A percentile compares a stretch with the other conserved stretches of the same genome.
These are phyloP conservation scores for Oxygymnocypris stewartii DNA, from an alignment of 2,113 vertebrate species.

Conservation along the genomic window DNA sequence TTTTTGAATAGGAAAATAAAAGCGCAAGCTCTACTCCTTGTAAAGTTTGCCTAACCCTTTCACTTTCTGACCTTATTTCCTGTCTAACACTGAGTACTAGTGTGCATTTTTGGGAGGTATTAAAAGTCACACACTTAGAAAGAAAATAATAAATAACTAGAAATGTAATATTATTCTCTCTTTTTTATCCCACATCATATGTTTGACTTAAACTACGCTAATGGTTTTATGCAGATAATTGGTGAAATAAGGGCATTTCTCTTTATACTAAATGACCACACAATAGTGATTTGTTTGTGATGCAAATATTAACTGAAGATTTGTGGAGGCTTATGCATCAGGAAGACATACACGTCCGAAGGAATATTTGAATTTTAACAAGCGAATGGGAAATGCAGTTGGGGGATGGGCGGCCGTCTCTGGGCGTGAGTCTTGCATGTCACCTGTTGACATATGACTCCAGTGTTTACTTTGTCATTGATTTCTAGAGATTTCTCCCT, in stretches of 20 bases:
- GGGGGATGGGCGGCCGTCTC: background rate
- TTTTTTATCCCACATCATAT: background rate
- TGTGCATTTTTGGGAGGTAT: background rate
- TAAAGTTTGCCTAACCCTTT: conserved; percentile 2
- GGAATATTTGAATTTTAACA: conserved; percentile 62
- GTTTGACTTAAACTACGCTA: background rate
- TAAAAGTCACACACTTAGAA: background rate
- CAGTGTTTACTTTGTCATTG: conserved; percentile 44
- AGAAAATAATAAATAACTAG: background rate
- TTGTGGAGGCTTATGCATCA: conserved; percentile 19
- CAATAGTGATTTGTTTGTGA: conserved; percentile 72
- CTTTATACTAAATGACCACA: conserved; percentile 12
- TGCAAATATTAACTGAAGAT: conserved; percentile 76
- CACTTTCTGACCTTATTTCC: conserved; percentile 24
- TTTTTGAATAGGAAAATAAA: conserved; percentile 76
- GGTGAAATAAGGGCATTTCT: conserved; percentile 26
- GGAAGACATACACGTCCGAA: conserved; percentile 47
- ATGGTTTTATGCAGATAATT: conserved; percentile 23
- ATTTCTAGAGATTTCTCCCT: background rate
- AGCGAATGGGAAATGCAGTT: conserved; percentile 40
- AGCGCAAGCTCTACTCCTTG: conserved; percentile 27
- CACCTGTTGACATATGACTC: conserved; percentile 52
- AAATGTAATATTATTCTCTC: background rate
- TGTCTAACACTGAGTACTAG: background rate
- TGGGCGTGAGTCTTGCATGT: conserved; percentile 6